These are phyloP conservation scores for Microcebus murinus DNA, from an alignment of 2,113 vertebrate species.

Conservation along the genomic window DNA sequence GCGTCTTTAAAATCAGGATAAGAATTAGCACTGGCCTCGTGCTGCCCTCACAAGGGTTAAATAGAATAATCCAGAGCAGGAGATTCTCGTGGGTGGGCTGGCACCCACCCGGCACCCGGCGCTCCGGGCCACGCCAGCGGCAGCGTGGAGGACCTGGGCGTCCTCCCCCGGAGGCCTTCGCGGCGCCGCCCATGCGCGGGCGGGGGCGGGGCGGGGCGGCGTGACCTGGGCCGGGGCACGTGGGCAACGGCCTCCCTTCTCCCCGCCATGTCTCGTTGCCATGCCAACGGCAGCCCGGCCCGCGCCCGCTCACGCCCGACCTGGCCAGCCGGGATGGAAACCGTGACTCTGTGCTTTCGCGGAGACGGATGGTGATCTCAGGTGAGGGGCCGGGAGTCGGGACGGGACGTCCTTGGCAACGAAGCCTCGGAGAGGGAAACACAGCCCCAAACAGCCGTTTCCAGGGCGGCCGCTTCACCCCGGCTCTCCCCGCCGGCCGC, in stretches of 20 bases:
- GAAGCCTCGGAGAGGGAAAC: background rate
- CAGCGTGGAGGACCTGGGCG: accelerated
- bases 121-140: accelerated
- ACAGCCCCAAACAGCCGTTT: background rate
- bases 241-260: background rate
- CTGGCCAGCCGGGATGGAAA: slow-evolving; percentile 31
- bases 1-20: background rate
- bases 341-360: background rate
- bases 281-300: background rate
- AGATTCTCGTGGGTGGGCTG: accelerated
- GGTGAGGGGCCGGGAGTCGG: slow-evolving; percentile 53
- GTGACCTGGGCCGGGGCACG: accelerated
- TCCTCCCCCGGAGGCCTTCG: accelerated
- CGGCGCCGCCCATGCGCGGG: accelerated
- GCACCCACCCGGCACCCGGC: accelerated
- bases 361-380: background rate
- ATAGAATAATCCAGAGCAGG: accelerated
- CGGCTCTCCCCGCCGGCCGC: too few species aligned
- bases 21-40: accelerated
- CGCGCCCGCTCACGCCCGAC: background rate
- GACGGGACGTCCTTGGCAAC: slow-evolving; percentile 41
- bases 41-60: background rate
- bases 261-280: background rate
- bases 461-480: background rate
- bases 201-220: background rate